Percentiles rank a stretch among this genome's conserved stretches.
phyloP scores from a whole-genome alignment of 2,797 vertebrate species.

The Lepus oiostolus region DNA sequence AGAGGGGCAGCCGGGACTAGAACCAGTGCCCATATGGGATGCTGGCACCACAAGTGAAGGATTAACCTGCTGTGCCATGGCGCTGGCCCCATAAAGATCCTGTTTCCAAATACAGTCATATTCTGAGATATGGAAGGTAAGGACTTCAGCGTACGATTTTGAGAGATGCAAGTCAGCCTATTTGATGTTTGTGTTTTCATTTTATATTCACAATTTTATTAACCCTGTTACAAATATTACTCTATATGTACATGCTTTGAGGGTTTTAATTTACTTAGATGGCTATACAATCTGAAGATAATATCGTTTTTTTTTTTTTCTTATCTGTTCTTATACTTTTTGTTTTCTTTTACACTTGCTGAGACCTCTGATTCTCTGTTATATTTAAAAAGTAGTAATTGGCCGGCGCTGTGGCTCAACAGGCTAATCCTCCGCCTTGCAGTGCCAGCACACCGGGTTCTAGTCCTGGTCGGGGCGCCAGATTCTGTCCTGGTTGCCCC shows the following conservation, averaged over 20 bases:
- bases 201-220: conserved; percentile 57
- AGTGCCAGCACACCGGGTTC: too few relatives aligned
- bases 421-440: too few relatives aligned
- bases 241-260: background rate
- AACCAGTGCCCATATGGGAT: too few relatives aligned
- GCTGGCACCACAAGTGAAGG: too few relatives aligned
- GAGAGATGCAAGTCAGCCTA: background rate
- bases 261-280: background rate
- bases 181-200: conserved; percentile 45
- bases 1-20: too few relatives aligned
- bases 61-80: too few relatives aligned
- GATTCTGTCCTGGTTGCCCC: too few relatives aligned
- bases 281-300: background rate
- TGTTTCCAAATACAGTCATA: background rate
- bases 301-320: background rate
- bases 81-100: background rate
- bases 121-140: background rate
- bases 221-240: background rate
- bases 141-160: conserved; percentile 5
- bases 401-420: background rate
- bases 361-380: background rate
- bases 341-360: conserved; percentile 7
- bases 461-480: too few relatives aligned
- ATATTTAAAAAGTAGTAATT: conserved; percentile 27
- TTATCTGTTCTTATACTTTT: background rate